Conservation (phyloP, 2,113 vertebrate genomes). For the Myiagra hebetior region DNA sequence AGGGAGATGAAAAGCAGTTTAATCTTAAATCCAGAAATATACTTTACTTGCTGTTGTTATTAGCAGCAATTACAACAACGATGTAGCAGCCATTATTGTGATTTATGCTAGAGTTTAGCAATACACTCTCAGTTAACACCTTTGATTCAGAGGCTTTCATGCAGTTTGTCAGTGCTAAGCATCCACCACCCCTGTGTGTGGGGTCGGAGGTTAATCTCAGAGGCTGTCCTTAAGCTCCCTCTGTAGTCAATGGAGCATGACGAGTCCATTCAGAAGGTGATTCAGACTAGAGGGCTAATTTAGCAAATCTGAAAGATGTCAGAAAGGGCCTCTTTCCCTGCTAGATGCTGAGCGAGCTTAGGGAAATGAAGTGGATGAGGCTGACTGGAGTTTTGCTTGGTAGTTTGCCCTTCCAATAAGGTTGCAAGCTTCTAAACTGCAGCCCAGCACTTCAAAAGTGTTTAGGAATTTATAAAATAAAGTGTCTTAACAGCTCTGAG, state of each 20-base stretch:
- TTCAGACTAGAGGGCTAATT: slow-evolving; percentile 14
- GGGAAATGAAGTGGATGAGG: neutral
- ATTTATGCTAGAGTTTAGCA: neutral
- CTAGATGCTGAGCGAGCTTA: neutral
- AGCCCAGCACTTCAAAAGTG: neutral
- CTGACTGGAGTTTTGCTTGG: neutral
- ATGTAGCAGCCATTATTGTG: neutral
- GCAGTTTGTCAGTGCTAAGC: neutral
- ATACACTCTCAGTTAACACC: neutral
- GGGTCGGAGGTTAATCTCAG: slow-evolving; percentile 11
- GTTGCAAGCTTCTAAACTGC: neutral
- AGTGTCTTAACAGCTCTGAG: neutral
- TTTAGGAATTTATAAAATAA: neutral
- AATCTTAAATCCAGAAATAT: neutral
- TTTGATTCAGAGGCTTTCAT: neutral
- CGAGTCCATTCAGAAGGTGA: slow-evolving; percentile 5
- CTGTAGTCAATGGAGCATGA: neutral
- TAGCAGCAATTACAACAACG: neutral
- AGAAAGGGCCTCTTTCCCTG: neutral
- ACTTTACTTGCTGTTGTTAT: neutral
- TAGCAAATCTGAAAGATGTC: neutral
- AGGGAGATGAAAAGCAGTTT: neutral
- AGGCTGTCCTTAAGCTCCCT: neutral
- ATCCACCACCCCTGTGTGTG: neutral
- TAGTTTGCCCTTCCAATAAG: neutral